A percentile compares a stretch with the other conserved stretches of the same genome.
phyloP scores from a whole-genome alignment of 2,113 vertebrate genomes.

The Podocnemis expansa region DNA sequence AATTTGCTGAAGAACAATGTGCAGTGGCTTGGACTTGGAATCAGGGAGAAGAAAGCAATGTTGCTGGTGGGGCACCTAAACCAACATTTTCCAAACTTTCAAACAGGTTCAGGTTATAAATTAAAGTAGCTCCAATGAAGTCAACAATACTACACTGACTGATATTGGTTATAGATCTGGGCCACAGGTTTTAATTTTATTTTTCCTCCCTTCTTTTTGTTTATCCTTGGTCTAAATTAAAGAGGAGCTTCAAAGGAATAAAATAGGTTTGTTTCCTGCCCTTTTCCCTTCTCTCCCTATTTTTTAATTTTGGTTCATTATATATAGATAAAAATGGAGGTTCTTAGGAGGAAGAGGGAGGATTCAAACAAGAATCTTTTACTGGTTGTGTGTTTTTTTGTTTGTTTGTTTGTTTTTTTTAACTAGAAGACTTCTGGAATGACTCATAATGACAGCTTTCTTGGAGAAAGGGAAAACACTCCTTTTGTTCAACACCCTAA shows the following conservation, averaged over 20 bases:
- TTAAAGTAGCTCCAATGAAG: not conserved
- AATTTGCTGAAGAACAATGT: not conserved
- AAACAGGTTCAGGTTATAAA: not conserved
- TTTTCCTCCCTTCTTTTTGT: not conserved
- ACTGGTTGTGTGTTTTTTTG: not conserved
- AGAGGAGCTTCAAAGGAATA: no score
- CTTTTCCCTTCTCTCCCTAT: not conserved
- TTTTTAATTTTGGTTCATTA: not conserved
- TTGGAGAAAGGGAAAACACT: not conserved
- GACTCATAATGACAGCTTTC: slow-evolving; percentile 37
- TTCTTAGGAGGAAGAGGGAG: not conserved
- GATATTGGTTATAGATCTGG: not conserved
- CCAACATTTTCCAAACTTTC: not conserved
- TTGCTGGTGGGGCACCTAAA: not conserved
- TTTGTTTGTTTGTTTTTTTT: not conserved
- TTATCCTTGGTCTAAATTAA: not conserved
- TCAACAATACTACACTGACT: not conserved
- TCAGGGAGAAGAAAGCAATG: not conserved
- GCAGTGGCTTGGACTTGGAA: not conserved
- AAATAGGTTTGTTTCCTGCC: not conserved
- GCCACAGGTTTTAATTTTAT: not conserved
- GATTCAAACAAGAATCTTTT: not conserved
- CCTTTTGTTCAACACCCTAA: slow-evolving; percentile 38
- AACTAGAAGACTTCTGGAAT: not conserved
- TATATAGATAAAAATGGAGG: not conserved